These are phyloP conservation scores for Netelia inedita DNA, from an alignment of 2,888 invertebrate genomes.

Conservation along the genomic window DNA sequence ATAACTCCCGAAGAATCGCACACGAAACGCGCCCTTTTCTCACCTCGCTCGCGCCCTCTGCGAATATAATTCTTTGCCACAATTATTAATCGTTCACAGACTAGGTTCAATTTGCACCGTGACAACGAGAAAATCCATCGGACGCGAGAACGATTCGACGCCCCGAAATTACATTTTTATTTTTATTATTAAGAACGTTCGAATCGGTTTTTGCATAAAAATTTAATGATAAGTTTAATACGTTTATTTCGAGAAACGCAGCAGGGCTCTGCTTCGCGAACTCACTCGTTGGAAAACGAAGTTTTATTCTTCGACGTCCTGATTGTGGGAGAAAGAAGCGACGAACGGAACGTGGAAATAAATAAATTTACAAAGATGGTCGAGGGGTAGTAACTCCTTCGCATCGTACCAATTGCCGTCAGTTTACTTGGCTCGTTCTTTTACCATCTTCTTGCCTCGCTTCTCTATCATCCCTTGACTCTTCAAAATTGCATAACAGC, in stretches of 20 bases:
- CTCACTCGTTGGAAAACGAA: neutral
- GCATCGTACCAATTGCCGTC: constrained; percentile 6
- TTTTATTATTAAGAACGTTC: neutral
- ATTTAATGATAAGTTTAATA: neutral
- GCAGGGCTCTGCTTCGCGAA: neutral
- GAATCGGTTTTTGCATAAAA: neutral
- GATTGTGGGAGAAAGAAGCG: neutral
- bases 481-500: constrained; percentile 60
- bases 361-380: neutral
- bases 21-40: constrained; percentile 46
- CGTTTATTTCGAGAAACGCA: neutral
- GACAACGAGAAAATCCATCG: no score
- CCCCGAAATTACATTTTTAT: no score
- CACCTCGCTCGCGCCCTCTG: constrained; percentile 5
- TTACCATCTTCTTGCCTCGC: neutral
- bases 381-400: constrained; percentile 13
- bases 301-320: neutral
- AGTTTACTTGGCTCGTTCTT: constrained; percentile 3
- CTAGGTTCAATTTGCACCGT: no score
- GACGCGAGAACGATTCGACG: no score
- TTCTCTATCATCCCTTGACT: neutral
- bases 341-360: neutral
- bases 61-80: constrained; percentile 2
- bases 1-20: constrained; percentile 52
- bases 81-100: constrained; percentile 42